Base-by-base conservation (phyloP, 2,113 vertebrate species). In the Vidua macroura region DNA sequence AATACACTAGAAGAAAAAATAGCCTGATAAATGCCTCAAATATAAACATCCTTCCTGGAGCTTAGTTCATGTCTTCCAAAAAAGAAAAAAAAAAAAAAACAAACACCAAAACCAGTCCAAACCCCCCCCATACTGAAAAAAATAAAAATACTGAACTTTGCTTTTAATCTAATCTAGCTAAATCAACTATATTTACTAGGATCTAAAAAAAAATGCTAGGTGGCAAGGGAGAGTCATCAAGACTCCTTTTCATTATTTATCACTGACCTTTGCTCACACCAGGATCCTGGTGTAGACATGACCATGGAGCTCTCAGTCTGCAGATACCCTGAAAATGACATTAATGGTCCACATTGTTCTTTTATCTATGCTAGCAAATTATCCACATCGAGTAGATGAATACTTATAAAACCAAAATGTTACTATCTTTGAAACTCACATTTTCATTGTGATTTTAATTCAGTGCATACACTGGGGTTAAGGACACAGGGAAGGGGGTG, bases 81-180 rank as follows among this genome's bases (percentile, higher is more conserved):
- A 53, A 69, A 39, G 1, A 30, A 19, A 44, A n/a, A 60, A 30
- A 62, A 23, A 48, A 19, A 3, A 9, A 35, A 35, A 35, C 7
- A 35, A 35, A 7, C 35, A 41, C 9, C 23, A 6, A 39, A 53
- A 7, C 0, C 2, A 41, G 41, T 41, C 9, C 23, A 6, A 39
- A 53, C 6, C 0, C 2, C 2, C 4, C 2, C 15, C 6, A 46
- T 7, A 48, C 3, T 17, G 9, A n/a, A 60, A 30, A 62, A 23
- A 48, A 19, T 3, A 9, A 48, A 23, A 25, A 2, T 2, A 51
- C 1, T 33, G 10, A 60, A 46, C 16, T 66, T 75, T 67, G 39
- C 5, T 4, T 87, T 82, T 69, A 39, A 22, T 48, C 10, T 9
- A 20, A 11, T 16, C 6, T 52, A 22, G 17, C 39, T 56, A 79